Evolutionary conservation across 2,797 vertebrate genomes (phyloP), one percentile per base, ranked within the genome.

Genomic region (Poeciliopsis gracilis): DNA sequence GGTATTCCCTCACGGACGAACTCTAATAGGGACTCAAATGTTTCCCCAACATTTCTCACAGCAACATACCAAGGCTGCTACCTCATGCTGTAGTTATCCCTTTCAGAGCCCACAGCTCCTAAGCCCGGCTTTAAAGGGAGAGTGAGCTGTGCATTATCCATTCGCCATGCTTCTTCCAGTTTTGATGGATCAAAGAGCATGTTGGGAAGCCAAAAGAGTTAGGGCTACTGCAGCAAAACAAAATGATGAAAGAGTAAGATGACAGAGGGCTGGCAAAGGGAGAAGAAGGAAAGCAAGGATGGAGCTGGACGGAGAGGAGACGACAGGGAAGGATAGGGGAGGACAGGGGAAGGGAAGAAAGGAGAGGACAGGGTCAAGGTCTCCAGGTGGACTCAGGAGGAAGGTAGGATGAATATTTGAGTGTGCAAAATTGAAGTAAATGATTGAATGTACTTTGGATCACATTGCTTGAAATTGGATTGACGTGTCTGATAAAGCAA

Each of bases 141-240:
- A 77, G 63, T 82, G 81, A 81, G 86, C 86, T 78, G 83, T 85
- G 88, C 81, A 76, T 86, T 88, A 89, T 86, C 90, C 89, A 92
- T 92, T 91, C 84, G 88, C 87, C 47, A 83, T 79, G 90, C 84
- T 73, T 82, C 88, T 81, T 77, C 73, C 75, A 77, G 76, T 80
- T 92, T 89, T 90, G 89, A 87, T 88, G 88, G 85, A 88, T 93
- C 89, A 94, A 92, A 92, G 88, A 88, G 67, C 25, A 33, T 47
- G 81, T 77, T 82, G 76, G 88, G 83, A 45, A 85, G 73, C 75
- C 57, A 63, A 79, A 86, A 76, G 77, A 87, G 78, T 47, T 33
- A 18, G 75, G 80, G 79, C 79, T 46, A 78, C 79, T 80, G 75
- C 77, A 16, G 72, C 77, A 79, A 85, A 86, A 85, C 59, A 79